Evolutionary conservation across 2,888 invertebrate genomes (phyloP).

Genomic region (Drosophila robusta): DNA sequence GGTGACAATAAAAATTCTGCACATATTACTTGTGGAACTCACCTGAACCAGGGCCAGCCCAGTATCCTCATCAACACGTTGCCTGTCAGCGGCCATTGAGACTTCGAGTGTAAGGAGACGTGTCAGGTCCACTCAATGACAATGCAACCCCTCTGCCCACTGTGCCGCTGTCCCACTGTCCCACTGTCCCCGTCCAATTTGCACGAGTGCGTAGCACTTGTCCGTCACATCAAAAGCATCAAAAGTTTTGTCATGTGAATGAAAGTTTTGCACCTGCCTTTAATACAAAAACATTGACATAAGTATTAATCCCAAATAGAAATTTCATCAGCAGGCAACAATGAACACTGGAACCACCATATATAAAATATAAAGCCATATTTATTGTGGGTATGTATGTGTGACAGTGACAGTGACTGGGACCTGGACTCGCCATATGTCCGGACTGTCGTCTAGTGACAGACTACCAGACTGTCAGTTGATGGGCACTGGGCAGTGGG

Average conservation of each 20-base stretch:
- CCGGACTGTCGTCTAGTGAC: conserved; percentile 29
- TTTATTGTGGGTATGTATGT: not conserved
- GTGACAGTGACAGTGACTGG: conserved; percentile 51
- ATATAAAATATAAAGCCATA: not conserved
- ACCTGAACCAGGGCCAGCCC: not conserved
- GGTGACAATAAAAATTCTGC: conserved; percentile 54
- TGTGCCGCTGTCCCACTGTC: too few relatives aligned
- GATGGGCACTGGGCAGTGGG: conserved; percentile 7
- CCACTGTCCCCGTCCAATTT: conserved; percentile 3
- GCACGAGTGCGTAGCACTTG: conserved; percentile 66
- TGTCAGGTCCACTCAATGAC: conserved; percentile 69
- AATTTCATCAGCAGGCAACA: conserved; percentile 69
- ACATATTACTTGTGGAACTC: conserved; percentile 25
- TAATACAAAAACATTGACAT: conserved; percentile 70
- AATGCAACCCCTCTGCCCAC: conserved; percentile 13
- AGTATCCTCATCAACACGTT: conserved; percentile 63
- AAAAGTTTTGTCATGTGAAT: conserved; percentile 76
- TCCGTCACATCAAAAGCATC: conserved; percentile 78
- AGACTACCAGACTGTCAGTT: conserved; percentile 23
- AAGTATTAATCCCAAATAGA: conserved; percentile 77
- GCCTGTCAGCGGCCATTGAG: conserved; percentile 67
- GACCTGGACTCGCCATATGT: conserved; percentile 6
- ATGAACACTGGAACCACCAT: conserved; percentile 21
- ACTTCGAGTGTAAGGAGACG: conserved; percentile 77
- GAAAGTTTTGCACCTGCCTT: conserved; percentile 75